Percentiles rank a stretch among this genome's conserved stretches.
These are phyloP conservation scores for Coendou prehensilis DNA, from an alignment of 2,797 vertebrate genomes.

Conservation along the genomic window DNA sequence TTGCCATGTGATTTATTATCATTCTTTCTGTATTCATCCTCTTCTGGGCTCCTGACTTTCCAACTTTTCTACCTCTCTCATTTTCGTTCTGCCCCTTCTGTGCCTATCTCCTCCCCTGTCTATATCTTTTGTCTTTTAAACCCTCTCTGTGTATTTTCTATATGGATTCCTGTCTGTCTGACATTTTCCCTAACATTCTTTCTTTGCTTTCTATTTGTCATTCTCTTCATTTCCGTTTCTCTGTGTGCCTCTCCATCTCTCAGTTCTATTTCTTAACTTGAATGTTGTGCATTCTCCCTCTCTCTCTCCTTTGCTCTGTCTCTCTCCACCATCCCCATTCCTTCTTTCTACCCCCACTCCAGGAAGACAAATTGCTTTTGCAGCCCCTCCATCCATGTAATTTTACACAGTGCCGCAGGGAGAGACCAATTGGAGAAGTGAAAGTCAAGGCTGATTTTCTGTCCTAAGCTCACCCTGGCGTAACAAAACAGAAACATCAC, in stretches of 20 bases:
- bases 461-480: conserved; percentile 76
- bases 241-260: background rate
- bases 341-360: conserved; percentile 16
- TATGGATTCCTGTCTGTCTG: background rate
- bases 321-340: too few relatives aligned
- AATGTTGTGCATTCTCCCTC: background rate
- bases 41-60: background rate
- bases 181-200: background rate
- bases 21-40: background rate
- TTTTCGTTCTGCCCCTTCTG: background rate
- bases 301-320: background rate
- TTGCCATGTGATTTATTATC: background rate
- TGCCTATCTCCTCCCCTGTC: background rate
- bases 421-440: conserved; percentile 77
- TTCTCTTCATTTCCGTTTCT: background rate
- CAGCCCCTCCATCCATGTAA: conserved; percentile 19
- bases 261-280: background rate
- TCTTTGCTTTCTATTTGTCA: background rate
- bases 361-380: conserved; percentile 22
- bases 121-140: background rate
- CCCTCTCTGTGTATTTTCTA: background rate
- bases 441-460: conserved; percentile 82
- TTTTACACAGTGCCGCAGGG: conserved; percentile 49
- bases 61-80: background rate
- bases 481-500: conserved; percentile 84